These are phyloP conservation scores for Thysanoteuthis rhombus DNA, from an alignment of 2,888 invertebrate genomes.

Conservation along the genomic window DNA sequence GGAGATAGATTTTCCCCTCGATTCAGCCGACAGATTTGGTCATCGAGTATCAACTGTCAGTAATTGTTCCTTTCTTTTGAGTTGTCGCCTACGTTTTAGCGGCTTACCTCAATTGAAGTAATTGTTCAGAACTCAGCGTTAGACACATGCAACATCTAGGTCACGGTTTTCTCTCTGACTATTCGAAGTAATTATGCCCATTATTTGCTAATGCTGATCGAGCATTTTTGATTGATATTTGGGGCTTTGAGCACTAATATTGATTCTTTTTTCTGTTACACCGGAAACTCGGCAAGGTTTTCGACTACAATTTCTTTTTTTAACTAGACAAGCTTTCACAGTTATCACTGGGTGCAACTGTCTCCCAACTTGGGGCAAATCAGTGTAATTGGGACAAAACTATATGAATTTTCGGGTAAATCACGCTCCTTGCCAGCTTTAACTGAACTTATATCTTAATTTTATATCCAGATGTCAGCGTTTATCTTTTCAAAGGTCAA, in stretches of 20 bases:
- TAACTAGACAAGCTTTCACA: no score
- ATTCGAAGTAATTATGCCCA: background rate
- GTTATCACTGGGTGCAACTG: no score
- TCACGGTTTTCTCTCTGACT: background rate
- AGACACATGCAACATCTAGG: background rate
- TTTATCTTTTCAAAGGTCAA: no score
- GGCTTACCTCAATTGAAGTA: background rate
- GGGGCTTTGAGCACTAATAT: background rate
- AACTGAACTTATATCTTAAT: no score
- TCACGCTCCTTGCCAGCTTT: no score
- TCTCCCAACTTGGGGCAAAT: no score
- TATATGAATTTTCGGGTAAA: no score
- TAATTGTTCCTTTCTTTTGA: background rate
- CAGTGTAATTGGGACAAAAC: no score
- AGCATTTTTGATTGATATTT: background rate
- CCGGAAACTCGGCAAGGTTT: background rate
- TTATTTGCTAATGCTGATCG: background rate
- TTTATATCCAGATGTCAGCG: no score
- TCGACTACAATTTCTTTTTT: background rate
- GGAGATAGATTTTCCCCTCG: background rate
- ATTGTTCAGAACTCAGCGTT: background rate
- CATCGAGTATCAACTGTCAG: background rate
- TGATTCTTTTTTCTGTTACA: background rate
- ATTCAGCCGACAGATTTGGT: background rate
- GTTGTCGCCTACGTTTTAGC: background rate